phyloP scores from a whole-genome alignment of 2,797 vertebrate genomes.

The Avahi laniger region DNA sequence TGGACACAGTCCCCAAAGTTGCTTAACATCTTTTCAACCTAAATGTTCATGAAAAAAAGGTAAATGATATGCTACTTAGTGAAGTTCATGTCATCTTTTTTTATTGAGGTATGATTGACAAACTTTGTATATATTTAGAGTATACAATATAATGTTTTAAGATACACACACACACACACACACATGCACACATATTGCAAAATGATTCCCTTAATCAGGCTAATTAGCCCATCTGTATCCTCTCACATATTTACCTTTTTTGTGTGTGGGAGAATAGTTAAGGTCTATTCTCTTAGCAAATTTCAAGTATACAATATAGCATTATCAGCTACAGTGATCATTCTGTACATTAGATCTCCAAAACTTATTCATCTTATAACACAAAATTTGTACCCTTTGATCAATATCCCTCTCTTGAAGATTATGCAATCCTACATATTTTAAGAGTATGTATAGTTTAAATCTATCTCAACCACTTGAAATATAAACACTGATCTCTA shows the following conservation, averaged over 20 bases:
- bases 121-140: background rate
- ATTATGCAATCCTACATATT: background rate
- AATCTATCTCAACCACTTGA: background rate
- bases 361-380: background rate
- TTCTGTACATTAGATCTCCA: background rate
- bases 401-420: background rate
- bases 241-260: background rate
- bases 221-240: background rate
- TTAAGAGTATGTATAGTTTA: background rate
- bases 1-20: constrained; percentile 89
- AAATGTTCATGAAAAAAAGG: constrained; percentile 52
- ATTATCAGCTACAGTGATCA: background rate
- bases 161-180: background rate
- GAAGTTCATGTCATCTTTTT: background rate
- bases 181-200: background rate
- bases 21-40: constrained; percentile 89
- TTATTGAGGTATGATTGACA: background rate
- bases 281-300: background rate
- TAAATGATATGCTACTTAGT: background rate
- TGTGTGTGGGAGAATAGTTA: background rate
- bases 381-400: background rate
- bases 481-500: background rate
- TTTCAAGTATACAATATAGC: background rate
- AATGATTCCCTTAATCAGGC: background rate
- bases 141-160: too few relatives aligned